phyloP scores from a whole-genome alignment of 1,140 invertebrate genomes.

The Drosophila ercepeae region DNA sequence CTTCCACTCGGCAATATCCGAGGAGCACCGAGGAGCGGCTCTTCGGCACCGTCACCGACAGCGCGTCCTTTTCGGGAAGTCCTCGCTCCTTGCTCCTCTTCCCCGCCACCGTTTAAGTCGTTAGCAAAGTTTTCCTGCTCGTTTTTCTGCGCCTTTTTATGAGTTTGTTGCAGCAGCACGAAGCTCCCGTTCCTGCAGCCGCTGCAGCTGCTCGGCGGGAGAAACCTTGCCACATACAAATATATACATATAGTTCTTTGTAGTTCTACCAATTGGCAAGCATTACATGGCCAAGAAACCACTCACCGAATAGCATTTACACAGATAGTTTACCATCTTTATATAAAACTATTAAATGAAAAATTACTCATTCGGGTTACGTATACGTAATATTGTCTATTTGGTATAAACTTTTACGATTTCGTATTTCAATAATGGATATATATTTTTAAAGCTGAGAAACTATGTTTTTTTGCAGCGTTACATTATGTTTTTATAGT shows the following conservation, averaged over 20 bases:
- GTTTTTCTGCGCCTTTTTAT: slow-evolving; percentile 64
- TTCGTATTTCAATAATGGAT: not conserved
- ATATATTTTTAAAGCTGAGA: too few species aligned
- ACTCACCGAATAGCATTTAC: slow-evolving; percentile 4
- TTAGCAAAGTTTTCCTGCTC: slow-evolving; percentile 73
- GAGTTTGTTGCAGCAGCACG: slow-evolving; percentile 62
- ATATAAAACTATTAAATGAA: not conserved
- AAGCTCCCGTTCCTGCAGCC: slow-evolving; percentile 29
- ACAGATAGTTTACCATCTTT: not conserved
- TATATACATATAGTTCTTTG: slow-evolving; percentile 27
- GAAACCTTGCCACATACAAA: slow-evolving; percentile 22
- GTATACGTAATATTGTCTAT: not conserved
- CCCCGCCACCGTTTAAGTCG: slow-evolving; percentile 71
- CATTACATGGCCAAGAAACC: slow-evolving; percentile 53
- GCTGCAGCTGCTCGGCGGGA: slow-evolving; percentile 51
- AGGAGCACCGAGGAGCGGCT: slow-evolving; percentile 18
- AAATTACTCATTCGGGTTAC: not conserved
- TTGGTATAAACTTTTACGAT: too few species aligned
- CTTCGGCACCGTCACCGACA: slow-evolving; percentile 6
- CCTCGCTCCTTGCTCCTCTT: slow-evolving; percentile 41
- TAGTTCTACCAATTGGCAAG: slow-evolving; percentile 70
- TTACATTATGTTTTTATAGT: too few species aligned
- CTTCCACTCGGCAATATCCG: slow-evolving; percentile 39
- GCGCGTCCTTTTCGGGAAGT: slow-evolving; percentile 33
- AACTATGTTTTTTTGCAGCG: too few species aligned